A percentile compares a stretch with the other conserved stretches of the same genome.
phyloP scores from a whole-genome alignment of 1,140 invertebrate species.

The Parasteatoda tepidariorum region DNA sequence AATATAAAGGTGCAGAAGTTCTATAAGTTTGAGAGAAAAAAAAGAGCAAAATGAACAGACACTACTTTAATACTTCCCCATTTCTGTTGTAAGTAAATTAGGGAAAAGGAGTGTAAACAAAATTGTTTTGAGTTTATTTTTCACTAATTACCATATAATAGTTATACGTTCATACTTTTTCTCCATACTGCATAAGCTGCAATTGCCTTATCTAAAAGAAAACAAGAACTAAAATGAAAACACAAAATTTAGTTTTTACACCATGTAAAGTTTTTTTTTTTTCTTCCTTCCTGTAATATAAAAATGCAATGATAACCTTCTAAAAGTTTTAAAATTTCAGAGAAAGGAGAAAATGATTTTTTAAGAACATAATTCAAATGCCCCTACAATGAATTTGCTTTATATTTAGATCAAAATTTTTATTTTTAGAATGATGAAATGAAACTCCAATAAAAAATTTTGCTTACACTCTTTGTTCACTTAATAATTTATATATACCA shows the following conservation, averaged over 20 bases:
- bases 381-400: neutral
- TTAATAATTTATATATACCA: too few species aligned
- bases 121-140: neutral
- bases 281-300: constrained; percentile 15
- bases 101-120: neutral
- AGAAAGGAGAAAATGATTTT: too few species aligned
- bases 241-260: neutral
- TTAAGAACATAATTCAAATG: neutral
- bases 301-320: neutral
- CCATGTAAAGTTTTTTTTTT: constrained; percentile 23
- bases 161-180: neutral
- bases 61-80: neutral
- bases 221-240: neutral
- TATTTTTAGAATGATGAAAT: too few species aligned
- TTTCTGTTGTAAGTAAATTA: neutral
- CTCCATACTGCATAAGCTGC: neutral
- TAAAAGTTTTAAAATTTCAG: constrained; percentile 1
- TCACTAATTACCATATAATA: neutral
- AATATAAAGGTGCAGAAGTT: too few species aligned
- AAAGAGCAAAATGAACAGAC: neutral
- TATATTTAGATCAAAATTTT: too few species aligned
- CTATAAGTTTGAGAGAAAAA: neutral
- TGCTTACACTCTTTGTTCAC: too few species aligned
- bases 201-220: neutral
- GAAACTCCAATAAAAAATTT: too few species aligned